Base-by-base conservation (phyloP, 2,888 invertebrate genomes). In the Phytoseiulus persimilis region DNA sequence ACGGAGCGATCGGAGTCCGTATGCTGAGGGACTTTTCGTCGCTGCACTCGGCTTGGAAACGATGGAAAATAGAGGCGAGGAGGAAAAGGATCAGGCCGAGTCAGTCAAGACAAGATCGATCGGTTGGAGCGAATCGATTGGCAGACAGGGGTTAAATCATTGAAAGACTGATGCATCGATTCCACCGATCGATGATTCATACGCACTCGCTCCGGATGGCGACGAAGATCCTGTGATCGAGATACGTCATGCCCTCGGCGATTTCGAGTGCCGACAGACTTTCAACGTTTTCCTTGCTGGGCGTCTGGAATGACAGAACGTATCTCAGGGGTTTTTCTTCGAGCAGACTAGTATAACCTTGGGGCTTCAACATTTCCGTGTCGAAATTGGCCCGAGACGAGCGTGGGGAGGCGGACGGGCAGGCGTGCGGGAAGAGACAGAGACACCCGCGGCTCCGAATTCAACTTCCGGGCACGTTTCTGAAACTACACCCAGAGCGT, bases 161-260 rank as follows among this genome's bases (percentile, higher is more conserved):
- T 87, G 90, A 90, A 65, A 83, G 46, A 33, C 18, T 65, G 89
- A 89, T 39, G 65, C 18, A 65, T 65, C 28, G 65, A 65, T 28
- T 65, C 28, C 65, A 65, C 3, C 90, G 83, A 89, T 89, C 39
- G 65, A 89, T 84, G 39, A 84, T 83, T 23, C 14, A 33, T 91
- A 95, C 96, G 95, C 93, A 97, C 97, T 97, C 96, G 95, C 96
- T 96, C 87, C 95, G 94, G 91, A 97, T 95, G 14, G 95, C 95
- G 90, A 96, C 94, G 93, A 97, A 97, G 92, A 97, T 97, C 92
- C 97, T 96, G 92, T 97, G 97, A 92, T 97, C 97, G 91, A 97
- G 93, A 92, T 95, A 97, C 0, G 97, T 97, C 94, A 97, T 95
- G 92, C 97, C 97, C 92, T 97, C 97, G 0, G 97, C 97, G 90